Evolutionary conservation across 2,797 vertebrate genomes (phyloP).

Genomic region (Gymnothorax javanicus): DNA sequence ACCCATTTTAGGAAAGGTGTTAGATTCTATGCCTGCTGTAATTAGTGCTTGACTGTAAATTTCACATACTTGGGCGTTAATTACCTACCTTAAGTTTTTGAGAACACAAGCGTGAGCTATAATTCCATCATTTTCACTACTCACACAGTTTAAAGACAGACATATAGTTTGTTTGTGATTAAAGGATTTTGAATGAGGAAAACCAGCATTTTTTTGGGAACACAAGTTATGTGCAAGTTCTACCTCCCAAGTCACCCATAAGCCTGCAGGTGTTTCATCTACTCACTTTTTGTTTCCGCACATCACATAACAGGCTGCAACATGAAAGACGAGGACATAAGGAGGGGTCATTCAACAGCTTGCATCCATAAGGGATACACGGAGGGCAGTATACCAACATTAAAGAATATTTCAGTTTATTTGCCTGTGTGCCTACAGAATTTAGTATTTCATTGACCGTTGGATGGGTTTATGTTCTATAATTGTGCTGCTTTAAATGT

Average conservation of each 20-base stretch:
- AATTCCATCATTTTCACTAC: background rate
- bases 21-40: background rate
- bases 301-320: too few species aligned
- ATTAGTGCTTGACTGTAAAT: background rate
- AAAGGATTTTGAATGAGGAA: conserved; percentile 10
- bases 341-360: too few species aligned
- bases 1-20: background rate
- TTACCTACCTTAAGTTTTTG: background rate
- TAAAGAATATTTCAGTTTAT: too few species aligned
- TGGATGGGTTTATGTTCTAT: too few species aligned
- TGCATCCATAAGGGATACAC: too few species aligned
- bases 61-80: background rate
- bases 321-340: too few species aligned
- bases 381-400: too few species aligned
- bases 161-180: background rate
- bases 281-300: too few species aligned
- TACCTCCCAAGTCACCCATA: background rate
- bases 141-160: background rate
- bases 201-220: conserved; percentile 4
- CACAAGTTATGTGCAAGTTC: background rate
- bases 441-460: too few species aligned
- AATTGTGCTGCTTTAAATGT: too few species aligned
- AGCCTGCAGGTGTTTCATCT: too few species aligned
- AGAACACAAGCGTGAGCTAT: background rate
- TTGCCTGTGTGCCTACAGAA: too few species aligned